These are phyloP conservation scores for Glaucopsyche alexis DNA, from an alignment of 2,888 invertebrate species.

Conservation along the genomic window DNA sequence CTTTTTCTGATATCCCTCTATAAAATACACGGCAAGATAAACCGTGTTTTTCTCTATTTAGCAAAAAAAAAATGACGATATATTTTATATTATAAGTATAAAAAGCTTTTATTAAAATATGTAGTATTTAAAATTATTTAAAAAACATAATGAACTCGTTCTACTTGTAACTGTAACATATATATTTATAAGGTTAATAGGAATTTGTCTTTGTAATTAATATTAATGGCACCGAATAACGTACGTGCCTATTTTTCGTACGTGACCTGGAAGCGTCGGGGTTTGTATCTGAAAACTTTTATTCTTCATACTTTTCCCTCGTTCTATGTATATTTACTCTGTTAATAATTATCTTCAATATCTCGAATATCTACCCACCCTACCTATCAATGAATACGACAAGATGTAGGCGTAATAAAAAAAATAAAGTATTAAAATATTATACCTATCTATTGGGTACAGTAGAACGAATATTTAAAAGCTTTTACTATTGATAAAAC, in stretches of 20 bases:
- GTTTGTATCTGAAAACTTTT: slow-evolving; percentile 2
- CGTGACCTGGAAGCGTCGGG: neutral
- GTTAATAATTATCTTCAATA: neutral
- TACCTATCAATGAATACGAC: neutral
- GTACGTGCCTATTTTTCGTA: slow-evolving; percentile 17
- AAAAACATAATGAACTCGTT: neutral
- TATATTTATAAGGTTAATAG: neutral
- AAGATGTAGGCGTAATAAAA: no score
- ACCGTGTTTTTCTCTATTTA: neutral
- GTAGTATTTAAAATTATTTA: no score
- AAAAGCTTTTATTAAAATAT: neutral
- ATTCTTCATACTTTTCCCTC: neutral
- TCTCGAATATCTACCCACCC: neutral
- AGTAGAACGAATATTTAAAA: no score
- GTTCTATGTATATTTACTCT: neutral
- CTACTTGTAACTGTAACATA: neutral
- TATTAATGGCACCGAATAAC: neutral
- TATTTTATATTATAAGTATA: no score
- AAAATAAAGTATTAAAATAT: neutral
- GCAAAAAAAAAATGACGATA: no score
- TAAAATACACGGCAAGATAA: neutral
- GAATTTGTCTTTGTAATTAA: slow-evolving; percentile 1
- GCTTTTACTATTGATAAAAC: no score
- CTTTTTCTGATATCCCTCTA: neutral
- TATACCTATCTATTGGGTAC: no score